Conservation (phyloP, 2,888 invertebrate species). For the Torymus aiolomorphi region DNA sequence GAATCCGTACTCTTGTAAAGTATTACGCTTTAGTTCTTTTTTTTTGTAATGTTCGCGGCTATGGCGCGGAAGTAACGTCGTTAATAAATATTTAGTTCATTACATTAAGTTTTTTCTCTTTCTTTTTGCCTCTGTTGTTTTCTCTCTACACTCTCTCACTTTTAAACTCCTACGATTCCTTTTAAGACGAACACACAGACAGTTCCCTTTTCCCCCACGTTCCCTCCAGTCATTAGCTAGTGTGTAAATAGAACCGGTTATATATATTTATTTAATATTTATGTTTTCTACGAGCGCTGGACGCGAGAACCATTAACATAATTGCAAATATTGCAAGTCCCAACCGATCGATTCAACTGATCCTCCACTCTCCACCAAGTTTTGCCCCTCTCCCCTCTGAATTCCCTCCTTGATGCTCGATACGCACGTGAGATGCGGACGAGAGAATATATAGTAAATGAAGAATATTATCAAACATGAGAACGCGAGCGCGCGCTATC, state of each 20-base stretch:
- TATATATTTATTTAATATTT: slow-evolving; percentile 72
- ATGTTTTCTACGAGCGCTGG: slow-evolving; percentile 73
- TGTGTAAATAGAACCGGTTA: slow-evolving; percentile 68
- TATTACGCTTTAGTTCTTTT: slow-evolving; percentile 42
- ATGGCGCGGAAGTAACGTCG: not conserved
- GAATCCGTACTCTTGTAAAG: slow-evolving; percentile 24
- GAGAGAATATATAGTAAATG: slow-evolving; percentile 38
- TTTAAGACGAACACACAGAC: slow-evolving; percentile 46
- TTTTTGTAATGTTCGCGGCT: slow-evolving; percentile 10
- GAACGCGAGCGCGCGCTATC: slow-evolving; percentile 53
- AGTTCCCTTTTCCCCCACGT: slow-evolving; percentile 33
- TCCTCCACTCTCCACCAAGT: too few relatives aligned
- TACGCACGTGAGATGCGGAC: slow-evolving; percentile 15
- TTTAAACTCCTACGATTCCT: not conserved
- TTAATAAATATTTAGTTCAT: slow-evolving; percentile 3
- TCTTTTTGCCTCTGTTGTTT: not conserved
- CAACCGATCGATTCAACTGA: slow-evolving; percentile 27
- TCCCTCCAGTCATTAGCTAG: slow-evolving; percentile 43
- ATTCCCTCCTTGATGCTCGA: slow-evolving; percentile 30
- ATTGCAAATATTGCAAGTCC: slow-evolving; percentile 48
- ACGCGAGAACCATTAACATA: slow-evolving; percentile 64
- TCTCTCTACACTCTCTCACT: not conserved
- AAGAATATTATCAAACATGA: slow-evolving; percentile 51
- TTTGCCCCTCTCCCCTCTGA: not conserved
- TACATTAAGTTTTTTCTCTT: slow-evolving; percentile 13